Conservation (phyloP, 2,113 vertebrate genomes). For the Panthera uncia region DNA sequence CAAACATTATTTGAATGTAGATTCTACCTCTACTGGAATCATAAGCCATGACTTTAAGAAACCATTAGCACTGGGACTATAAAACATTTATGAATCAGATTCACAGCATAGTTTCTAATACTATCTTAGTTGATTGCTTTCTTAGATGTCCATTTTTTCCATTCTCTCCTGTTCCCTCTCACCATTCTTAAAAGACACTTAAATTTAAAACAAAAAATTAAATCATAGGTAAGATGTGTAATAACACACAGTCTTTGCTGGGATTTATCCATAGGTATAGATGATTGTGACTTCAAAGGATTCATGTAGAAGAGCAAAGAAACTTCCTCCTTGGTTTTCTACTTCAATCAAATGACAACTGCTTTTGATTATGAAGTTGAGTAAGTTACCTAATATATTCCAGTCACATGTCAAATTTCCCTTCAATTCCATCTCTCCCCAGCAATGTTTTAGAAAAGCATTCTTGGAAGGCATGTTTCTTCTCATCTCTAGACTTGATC, state of each 20-base stretch:
- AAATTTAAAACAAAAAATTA: slow-evolving; percentile 39
- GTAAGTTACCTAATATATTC: slow-evolving; percentile 71
- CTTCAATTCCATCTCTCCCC: slow-evolving; percentile 59
- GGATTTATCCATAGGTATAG: slow-evolving; percentile 37
- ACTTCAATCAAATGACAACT: slow-evolving; percentile 61
- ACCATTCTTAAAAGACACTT: neutral
- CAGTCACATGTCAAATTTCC: slow-evolving; percentile 68
- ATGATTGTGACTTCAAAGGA: slow-evolving; percentile 49
- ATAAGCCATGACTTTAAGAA: neutral
- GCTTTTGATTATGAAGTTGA: slow-evolving; percentile 65
- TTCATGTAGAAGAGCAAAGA: neutral
- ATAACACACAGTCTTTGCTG: neutral
- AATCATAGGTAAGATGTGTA: neutral
- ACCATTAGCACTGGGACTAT: neutral
- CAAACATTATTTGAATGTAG: neutral
- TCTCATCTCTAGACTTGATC: slow-evolving; percentile 65
- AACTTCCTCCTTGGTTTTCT: slow-evolving; percentile 44
- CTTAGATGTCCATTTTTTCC: neutral
- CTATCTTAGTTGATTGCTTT: slow-evolving; percentile 26
- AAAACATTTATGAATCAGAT: slow-evolving; percentile 49
- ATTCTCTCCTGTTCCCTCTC: neutral
- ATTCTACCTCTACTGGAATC: neutral
- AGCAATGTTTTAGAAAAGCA: slow-evolving; percentile 65
- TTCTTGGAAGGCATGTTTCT: slow-evolving; percentile 59
- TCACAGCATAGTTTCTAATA: neutral